Conservation (phyloP, 2,888 invertebrate genomes). For the Troides oblongomaculatus region DNA sequence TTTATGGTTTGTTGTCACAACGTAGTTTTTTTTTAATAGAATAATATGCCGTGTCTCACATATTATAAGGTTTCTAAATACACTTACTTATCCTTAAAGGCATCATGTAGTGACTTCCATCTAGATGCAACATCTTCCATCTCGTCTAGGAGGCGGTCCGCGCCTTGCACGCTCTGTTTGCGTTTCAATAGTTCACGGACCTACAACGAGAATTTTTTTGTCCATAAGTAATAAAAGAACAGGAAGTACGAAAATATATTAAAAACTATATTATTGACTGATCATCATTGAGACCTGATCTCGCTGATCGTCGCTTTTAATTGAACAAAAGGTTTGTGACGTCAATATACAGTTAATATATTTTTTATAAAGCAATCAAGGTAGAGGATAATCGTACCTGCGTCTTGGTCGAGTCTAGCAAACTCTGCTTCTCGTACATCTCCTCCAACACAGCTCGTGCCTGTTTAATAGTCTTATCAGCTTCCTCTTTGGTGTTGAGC, state of each 20-base stretch:
- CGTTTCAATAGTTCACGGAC: slow-evolving; percentile 86
- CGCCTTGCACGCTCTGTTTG: slow-evolving; percentile 91
- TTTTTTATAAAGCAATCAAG: no score
- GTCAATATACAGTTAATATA: no score
- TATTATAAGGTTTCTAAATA: neutral
- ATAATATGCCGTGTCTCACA: no score
- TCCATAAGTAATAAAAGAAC: no score
- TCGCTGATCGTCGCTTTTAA: no score
- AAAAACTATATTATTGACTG: no score
- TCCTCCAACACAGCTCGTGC: slow-evolving; percentile 91
- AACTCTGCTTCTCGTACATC: slow-evolving; percentile 95
- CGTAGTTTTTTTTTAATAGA: no score
- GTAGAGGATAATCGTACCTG: slow-evolving; percentile 70
- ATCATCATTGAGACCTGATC: no score
- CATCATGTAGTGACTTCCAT: slow-evolving; percentile 92
- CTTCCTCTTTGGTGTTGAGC: slow-evolving; percentile 91
- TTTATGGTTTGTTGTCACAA: no score
- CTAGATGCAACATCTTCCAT: slow-evolving; percentile 89
- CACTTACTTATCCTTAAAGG: slow-evolving; percentile 84
- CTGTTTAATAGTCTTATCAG: slow-evolving; percentile 91
- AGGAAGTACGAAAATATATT: no score
- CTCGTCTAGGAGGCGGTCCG: slow-evolving; percentile 90
- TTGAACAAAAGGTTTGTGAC: no score
- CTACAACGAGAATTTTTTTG: neutral
- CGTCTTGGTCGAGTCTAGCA: slow-evolving; percentile 92